Percentiles rank a stretch among this genome's conserved stretches.
Conservation (phyloP, 2,113 vertebrate genomes). For the Pseudolaguvia tuberculata region DNA sequence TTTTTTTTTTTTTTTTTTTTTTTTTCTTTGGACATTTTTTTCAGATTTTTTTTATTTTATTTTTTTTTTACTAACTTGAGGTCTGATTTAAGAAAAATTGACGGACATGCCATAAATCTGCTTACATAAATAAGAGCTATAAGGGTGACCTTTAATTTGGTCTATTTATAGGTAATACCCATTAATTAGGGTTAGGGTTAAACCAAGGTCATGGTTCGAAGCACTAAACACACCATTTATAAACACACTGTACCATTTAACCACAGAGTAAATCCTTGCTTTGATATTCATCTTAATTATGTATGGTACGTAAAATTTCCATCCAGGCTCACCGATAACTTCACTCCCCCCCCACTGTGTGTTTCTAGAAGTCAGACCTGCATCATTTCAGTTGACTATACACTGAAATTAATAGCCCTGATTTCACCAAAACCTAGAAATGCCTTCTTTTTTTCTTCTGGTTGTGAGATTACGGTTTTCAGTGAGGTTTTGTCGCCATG, state of each 20-base stretch:
- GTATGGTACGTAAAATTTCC: conserved; percentile 23
- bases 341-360: neutral
- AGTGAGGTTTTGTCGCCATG: neutral
- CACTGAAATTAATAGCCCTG: neutral
- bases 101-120: conserved; percentile 42
- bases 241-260: conserved; percentile 19
- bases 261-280: conserved; percentile 34
- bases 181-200: conserved; percentile 52
- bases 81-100: conserved; percentile 38
- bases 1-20: no score
- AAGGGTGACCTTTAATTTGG: conserved; percentile 54
- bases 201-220: conserved; percentile 49
- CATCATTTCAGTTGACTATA: conserved; percentile 18
- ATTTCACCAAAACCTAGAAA: neutral
- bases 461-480: neutral
- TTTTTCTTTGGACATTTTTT: neutral
- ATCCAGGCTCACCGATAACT: neutral
- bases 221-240: conserved; percentile 38
- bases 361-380: conserved; percentile 3
- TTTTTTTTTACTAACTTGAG: conserved; percentile 29
- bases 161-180: conserved; percentile 52
- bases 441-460: neutral
- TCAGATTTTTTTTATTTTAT: neutral
- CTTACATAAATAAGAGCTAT: conserved; percentile 41
- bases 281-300: conserved; percentile 34